Evolutionary conservation across 2,113 vertebrate genomes (phyloP).

Genomic region (Muntiacus reevesi): DNA sequence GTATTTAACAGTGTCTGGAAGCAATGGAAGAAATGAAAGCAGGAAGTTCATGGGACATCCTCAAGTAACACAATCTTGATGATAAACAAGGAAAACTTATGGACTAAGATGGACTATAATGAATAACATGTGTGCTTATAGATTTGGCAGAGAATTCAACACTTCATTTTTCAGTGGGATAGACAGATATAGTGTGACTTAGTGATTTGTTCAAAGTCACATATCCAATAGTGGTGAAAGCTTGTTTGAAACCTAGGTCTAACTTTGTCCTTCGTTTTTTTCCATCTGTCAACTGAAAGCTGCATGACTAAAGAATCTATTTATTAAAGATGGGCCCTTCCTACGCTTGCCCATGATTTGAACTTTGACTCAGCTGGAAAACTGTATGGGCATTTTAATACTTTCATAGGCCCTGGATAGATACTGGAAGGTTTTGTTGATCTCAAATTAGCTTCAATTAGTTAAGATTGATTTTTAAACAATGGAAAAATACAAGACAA

Average conservation of each 20-base stretch:
- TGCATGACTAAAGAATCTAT: not conserved
- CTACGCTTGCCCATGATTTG: not conserved
- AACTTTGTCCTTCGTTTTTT: not conserved
- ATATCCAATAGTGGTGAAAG: not conserved
- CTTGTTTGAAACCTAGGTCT: not conserved
- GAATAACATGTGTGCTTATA: not conserved
- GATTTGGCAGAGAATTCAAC: not conserved
- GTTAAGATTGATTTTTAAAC: conserved; percentile 51
- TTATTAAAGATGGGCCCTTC: not conserved
- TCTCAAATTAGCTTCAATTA: conserved; percentile 46
- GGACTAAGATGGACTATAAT: not conserved
- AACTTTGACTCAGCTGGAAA: conserved; percentile 9
- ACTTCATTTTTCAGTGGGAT: not conserved
- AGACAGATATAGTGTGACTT: not conserved
- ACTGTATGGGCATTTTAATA: not conserved
- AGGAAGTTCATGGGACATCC: not conserved
- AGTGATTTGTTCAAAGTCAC: not conserved
- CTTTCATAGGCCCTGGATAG: not conserved
- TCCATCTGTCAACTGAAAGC: not conserved
- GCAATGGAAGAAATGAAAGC: not conserved
- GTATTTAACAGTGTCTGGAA: not conserved
- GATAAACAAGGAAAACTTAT: not conserved
- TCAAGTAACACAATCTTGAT: not conserved
- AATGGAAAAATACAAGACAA: conserved; percentile 31
- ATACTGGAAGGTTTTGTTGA: not conserved